phyloP scores from a whole-genome alignment of 2,797 vertebrate genomes.

The Acipenser ruthenus region DNA sequence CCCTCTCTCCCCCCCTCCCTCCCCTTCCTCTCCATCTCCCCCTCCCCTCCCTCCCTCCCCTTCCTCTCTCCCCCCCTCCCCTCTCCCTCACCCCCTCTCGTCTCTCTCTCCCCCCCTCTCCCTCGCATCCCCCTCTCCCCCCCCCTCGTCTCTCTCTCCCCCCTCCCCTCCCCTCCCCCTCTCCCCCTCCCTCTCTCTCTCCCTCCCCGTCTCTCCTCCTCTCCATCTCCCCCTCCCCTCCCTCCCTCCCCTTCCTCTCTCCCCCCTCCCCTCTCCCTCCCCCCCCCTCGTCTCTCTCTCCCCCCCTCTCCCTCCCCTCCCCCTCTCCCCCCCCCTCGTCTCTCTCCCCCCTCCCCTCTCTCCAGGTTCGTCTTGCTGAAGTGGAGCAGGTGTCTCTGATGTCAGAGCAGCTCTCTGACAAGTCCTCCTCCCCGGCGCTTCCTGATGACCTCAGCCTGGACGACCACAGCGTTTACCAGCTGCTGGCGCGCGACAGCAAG shows the following conservation, averaged over 20 bases:
- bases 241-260: not conserved
- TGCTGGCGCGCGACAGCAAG: constrained; percentile 64
- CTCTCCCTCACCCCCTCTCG: too few species aligned
- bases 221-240: constrained; percentile 13
- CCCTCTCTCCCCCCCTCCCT: not conserved
- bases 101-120: not conserved
- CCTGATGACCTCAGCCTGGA: constrained; percentile 85
- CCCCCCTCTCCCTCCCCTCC: not conserved
- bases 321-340: constrained; percentile 8
- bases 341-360: constrained; percentile 28
- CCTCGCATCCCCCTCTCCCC: constrained; percentile 24
- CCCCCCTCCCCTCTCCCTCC: not conserved
- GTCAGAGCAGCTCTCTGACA: constrained; percentile 78
- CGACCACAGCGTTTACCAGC: constrained; percentile 65
- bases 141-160: constrained; percentile 23
- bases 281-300: too few species aligned
- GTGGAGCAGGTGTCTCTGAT: constrained; percentile 88
- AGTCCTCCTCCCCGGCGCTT: constrained; percentile 82
- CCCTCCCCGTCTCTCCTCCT: too few species aligned
- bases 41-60: not conserved
- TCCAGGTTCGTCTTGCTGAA: constrained; percentile 91
- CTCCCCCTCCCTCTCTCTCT: too few species aligned
- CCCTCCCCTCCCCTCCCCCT: constrained; percentile 17
- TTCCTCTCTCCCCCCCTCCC: too few species aligned
- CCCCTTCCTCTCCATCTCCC: not conserved